Evolutionary conservation across 2,797 vertebrate species (phyloP), one percentile per base, ranked within the genome.

Genomic region (Serranus cabrilla): DNA sequence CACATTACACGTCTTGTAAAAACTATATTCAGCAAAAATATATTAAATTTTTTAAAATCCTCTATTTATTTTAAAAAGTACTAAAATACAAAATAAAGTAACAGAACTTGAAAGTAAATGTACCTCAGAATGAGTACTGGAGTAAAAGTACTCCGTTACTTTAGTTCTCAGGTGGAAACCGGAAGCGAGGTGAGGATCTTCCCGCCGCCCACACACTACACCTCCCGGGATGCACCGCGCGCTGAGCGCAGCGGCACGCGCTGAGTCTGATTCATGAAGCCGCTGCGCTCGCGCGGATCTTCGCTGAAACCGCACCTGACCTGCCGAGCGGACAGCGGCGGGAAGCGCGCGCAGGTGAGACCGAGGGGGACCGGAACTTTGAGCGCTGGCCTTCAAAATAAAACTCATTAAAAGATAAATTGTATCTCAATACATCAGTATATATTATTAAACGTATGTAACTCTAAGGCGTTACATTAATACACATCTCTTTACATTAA

Each of bases 211-310:
- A 7, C 5, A 50, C 27, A 85, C 95, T 94, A 76, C 92, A 89
- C 0, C 63, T 69, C 94, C 95, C 94, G 80, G 46, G 14, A 73
- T 80, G 74, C 89, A 83, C 43, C 1, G 74, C 52, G 42, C 34
- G 23, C 23, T 18, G 23, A 39, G 61, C 12, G 46, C 16, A 17
- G 20, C 17, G n/a, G 18, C 31, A 59, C 25, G 43, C 43, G 43
- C 16, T 18, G 46, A 46, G 71, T 4, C 37, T 39, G 52, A 71
- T 68, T 65, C 64, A 23, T 10, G 72, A 73, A 65, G 50, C 42
- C 0, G 20, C 51, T 71, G 45, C 56, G 51, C 57, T 34, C n/a
- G 45, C 21, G 45, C 16, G 55, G 34, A 54, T 21, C 16, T 23
- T 5, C 18, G 59, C 14, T 7, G 43, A n/a, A 49, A 1, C 31